Percentiles rank a stretch among this genome's conserved stretches.
Evolutionary conservation across 2,113 vertebrate genomes (phyloP).

Genomic region (Muntiacus reevesi): DNA sequence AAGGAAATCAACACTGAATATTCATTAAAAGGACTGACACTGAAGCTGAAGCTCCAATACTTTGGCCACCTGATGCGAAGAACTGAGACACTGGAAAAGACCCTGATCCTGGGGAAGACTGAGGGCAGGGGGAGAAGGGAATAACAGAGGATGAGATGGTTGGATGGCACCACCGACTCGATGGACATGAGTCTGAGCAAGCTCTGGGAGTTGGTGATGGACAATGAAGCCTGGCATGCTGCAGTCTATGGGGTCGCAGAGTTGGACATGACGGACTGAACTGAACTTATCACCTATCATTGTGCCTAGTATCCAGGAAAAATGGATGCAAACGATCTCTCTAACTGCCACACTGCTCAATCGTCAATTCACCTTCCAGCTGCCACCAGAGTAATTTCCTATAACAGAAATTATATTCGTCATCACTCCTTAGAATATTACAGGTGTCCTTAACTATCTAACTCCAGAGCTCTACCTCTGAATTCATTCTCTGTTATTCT

Average conservation of each 20-base stretch:
- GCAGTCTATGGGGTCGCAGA: neutral
- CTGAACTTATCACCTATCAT: neutral
- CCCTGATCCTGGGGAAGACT: neutral
- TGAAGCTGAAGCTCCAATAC: neutral
- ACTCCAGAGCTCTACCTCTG: neutral
- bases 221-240: neutral
- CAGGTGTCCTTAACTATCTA: neutral
- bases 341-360: neutral
- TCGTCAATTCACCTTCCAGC: neutral
- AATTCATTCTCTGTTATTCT: neutral
- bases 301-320: neutral
- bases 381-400: neutral
- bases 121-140: neutral
- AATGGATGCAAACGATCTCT: neutral
- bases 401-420: neutral
- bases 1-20: neutral
- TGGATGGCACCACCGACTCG: accelerated
- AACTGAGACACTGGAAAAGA: neutral
- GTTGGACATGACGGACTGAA: neutral
- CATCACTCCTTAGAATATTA: neutral
- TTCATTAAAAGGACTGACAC: neutral
- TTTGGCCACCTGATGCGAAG: neutral
- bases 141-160: neutral
- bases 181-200: neutral
- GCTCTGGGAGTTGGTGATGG: neutral